Evolutionary conservation across 92 coral and sea anemone genomes (phyloP).

Genomic region (Galaxea fascicularis): DNA sequence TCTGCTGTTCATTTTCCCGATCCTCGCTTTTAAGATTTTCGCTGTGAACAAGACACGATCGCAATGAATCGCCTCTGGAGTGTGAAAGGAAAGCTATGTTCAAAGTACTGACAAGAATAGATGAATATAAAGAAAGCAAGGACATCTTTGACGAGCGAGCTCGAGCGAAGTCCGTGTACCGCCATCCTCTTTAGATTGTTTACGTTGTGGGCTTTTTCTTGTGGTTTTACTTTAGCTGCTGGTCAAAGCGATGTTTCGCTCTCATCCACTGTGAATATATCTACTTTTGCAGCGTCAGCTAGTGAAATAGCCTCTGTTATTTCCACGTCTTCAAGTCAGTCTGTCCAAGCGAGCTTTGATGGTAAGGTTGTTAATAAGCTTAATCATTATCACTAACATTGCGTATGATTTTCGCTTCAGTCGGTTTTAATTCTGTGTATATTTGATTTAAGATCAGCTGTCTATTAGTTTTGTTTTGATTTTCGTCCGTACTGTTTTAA

Average conservation of each 20-base stretch:
- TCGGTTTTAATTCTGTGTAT: too few species aligned
- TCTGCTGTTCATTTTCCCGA: constrained; percentile 9
- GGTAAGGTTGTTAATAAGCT: constrained; percentile 3
- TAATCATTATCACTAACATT: not conserved
- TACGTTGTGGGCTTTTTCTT: constrained; percentile 31
- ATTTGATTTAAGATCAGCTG: too few species aligned
- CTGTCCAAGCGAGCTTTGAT: not conserved
- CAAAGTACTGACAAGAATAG: not conserved
- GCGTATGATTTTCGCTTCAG: not conserved
- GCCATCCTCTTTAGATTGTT: constrained; percentile 38
- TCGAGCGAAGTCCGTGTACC: not conserved
- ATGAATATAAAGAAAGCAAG: constrained; percentile 42
- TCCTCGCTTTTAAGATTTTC: constrained; percentile 23
- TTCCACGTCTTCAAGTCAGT: constrained; percentile 31
- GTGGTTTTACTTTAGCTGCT: constrained; percentile 35
- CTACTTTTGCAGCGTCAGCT: constrained; percentile 11
- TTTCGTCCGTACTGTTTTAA: too few species aligned
- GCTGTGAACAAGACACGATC: constrained; percentile 1
- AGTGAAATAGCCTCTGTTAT: not conserved
- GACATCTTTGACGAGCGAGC: constrained; percentile 16
- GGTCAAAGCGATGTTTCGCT: constrained; percentile 3
- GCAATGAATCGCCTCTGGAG: constrained; percentile 31
- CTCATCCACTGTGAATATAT: not conserved
- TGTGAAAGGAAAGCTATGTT: not conserved
- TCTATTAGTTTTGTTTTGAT: too few species aligned